phyloP scores from a whole-genome alignment of 2,113 vertebrate species.

The Albula goreensis region DNA sequence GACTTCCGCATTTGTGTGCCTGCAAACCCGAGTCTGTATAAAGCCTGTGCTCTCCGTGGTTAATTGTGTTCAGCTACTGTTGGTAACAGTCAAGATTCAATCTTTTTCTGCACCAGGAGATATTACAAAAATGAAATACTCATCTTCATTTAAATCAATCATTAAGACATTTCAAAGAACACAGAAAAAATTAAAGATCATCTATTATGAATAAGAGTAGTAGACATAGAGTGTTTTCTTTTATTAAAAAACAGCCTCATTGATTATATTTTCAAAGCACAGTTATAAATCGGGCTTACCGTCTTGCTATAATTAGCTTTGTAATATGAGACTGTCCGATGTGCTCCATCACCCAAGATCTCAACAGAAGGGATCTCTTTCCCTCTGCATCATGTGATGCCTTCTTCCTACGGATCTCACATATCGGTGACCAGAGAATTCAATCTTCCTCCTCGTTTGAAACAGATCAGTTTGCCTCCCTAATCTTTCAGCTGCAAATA shows the following conservation, averaged over 20 bases:
- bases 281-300: not conserved
- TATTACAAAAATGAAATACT: too few relatives aligned
- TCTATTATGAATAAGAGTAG: not conserved
- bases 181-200: not conserved
- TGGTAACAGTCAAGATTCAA: too few relatives aligned
- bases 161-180: not conserved
- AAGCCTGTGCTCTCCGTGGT: too few relatives aligned
- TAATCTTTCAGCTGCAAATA: not conserved
- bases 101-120: too few relatives aligned
- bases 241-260: not conserved
- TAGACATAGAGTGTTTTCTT: not conserved
- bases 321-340: not conserved
- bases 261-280: not conserved
- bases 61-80: too few relatives aligned
- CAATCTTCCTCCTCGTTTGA: not conserved
- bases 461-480: not conserved
- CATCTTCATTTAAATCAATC: too few relatives aligned
- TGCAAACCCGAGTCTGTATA: not conserved
- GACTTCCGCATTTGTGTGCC: not conserved
- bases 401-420: slow-evolving; percentile 17
- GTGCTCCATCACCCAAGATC: slow-evolving; percentile 13
- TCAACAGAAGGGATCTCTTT: slow-evolving; percentile 20
- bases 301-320: not conserved
- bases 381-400: slow-evolving; percentile 36
- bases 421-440: slow-evolving; percentile 16